Percentiles rank a stretch among this genome's conserved stretches.
Evolutionary conservation across 1,140 invertebrate genomes (phyloP).

Genomic region (Dendrolimus kikuchii): DNA sequence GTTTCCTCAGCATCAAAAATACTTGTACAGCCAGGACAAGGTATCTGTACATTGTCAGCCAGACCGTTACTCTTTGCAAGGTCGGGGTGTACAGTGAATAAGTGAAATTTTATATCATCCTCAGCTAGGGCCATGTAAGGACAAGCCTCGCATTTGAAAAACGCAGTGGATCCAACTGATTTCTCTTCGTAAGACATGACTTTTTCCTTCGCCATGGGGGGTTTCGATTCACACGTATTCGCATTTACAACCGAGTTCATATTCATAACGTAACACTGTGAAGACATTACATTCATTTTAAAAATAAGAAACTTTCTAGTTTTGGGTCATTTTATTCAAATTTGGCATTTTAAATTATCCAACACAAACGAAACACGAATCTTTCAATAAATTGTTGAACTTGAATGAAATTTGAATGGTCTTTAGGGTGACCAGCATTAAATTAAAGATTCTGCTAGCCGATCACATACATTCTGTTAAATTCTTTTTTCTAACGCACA

Average conservation of each 20-base stretch:
- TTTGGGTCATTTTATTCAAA: too few relatives aligned
- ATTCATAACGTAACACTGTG: slow-evolving; percentile 42
- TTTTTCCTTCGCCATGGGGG: slow-evolving; percentile 42
- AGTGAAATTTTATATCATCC: slow-evolving; percentile 67
- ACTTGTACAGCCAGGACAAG: slow-evolving; percentile 60
- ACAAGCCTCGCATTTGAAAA: slow-evolving; percentile 66
- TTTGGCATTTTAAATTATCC: too few relatives aligned
- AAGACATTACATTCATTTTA: slow-evolving; percentile 22
- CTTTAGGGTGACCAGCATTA: too few relatives aligned
- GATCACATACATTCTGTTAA: too few relatives aligned
- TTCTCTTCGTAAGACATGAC: slow-evolving; percentile 66
- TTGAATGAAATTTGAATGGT: too few relatives aligned
- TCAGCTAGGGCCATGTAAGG: slow-evolving; percentile 65
- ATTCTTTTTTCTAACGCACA: too few relatives aligned
- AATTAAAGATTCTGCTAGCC: too few relatives aligned
- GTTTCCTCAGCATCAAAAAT: slow-evolving; percentile 59
- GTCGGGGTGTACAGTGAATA: slow-evolving; percentile 59
- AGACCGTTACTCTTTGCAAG: slow-evolving; percentile 58
- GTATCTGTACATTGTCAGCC: slow-evolving; percentile 54
- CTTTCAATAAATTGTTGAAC: too few relatives aligned
- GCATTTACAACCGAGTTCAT: slow-evolving; percentile 23
- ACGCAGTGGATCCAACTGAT: slow-evolving; percentile 60
- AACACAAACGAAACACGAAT: too few relatives aligned
- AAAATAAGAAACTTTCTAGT: neutral
- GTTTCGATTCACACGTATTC: slow-evolving; percentile 29